Percentiles rank a stretch among this genome's conserved stretches.
phyloP scores from a whole-genome alignment of 2,888 invertebrate species.

The Tachina lurida region DNA sequence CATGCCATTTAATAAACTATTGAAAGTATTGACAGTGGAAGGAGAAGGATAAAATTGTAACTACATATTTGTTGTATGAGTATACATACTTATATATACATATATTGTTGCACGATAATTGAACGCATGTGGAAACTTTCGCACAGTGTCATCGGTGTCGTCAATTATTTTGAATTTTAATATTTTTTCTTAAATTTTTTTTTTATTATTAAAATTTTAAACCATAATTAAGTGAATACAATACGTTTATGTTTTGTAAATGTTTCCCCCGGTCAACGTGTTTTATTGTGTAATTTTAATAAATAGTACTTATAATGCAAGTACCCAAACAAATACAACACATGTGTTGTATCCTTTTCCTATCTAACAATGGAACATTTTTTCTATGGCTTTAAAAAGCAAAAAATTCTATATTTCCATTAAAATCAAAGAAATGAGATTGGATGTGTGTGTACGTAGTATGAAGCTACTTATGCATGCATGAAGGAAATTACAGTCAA shows the following conservation, averaged over 20 bases:
- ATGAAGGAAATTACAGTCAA: slow-evolving; percentile 7
- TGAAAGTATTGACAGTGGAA: not conserved
- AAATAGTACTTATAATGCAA: slow-evolving; percentile 52
- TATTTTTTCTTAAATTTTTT: slow-evolving; percentile 1
- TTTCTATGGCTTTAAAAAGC: slow-evolving; percentile 28
- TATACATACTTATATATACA: not conserved
- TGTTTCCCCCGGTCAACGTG: slow-evolving; percentile 67
- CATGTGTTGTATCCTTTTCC: slow-evolving; percentile 38
- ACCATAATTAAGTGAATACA: slow-evolving; percentile 61
- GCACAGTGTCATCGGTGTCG: slow-evolving; percentile 70
- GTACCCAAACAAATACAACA: slow-evolving; percentile 38
- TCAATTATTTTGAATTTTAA: slow-evolving; percentile 62
- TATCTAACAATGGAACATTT: slow-evolving; percentile 9
- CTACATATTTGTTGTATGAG: slow-evolving; percentile 14
- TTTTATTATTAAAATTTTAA: slow-evolving; percentile 49
- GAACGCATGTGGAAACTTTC: slow-evolving; percentile 69
- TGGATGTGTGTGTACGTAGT: not conserved
- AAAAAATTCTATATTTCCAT: slow-evolving; percentile 39
- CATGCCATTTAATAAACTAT: slow-evolving; percentile 51
- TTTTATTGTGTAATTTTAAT: slow-evolving; percentile 70
- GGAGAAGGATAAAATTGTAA: not conserved
- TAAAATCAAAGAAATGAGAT: slow-evolving; percentile 15
- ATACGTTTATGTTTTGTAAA: slow-evolving; percentile 67
- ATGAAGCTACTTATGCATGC: not conserved
- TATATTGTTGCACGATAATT: slow-evolving; percentile 44